Conservation (phyloP, 1,140 invertebrate species). For the Cydia amplana region DNA sequence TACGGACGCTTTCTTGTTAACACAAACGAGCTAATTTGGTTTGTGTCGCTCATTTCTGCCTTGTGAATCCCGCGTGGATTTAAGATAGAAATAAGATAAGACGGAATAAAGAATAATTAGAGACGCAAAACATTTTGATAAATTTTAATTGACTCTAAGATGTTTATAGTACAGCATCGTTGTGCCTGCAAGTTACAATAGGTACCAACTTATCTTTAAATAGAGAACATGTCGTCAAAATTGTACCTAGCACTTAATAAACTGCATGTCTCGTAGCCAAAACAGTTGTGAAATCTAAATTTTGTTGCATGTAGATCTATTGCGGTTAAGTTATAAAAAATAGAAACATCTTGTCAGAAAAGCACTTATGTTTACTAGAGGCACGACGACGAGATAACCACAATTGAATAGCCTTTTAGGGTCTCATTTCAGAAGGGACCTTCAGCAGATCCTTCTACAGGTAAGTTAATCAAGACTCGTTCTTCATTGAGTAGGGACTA, state of each 20-base stretch:
- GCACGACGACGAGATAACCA: background rate
- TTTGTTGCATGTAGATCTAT: background rate
- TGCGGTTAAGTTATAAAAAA: too few relatives aligned
- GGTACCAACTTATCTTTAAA: too few relatives aligned
- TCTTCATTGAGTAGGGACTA: background rate
- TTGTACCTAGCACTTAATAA: too few relatives aligned
- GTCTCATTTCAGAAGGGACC: background rate
- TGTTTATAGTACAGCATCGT: too few relatives aligned
- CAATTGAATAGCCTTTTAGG: constrained; percentile 11
- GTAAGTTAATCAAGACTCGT: constrained; percentile 11
- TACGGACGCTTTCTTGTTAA: constrained; percentile 42
- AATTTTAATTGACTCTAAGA: too few relatives aligned
- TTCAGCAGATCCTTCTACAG: constrained; percentile 8
- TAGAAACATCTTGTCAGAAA: background rate
- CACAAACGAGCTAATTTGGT: constrained; percentile 46
- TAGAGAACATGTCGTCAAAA: too few relatives aligned
- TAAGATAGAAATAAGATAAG: constrained; percentile 12
- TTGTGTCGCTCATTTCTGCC: constrained; percentile 41
- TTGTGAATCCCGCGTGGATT: constrained; percentile 14
- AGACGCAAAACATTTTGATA: background rate
- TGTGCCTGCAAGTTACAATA: too few relatives aligned
- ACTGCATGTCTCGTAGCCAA: too few relatives aligned
- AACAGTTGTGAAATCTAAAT: too few relatives aligned
- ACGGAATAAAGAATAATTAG: background rate
- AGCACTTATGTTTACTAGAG: background rate